Evolutionary conservation across 2,888 invertebrate species (phyloP).

Genomic region (Hypomecis punctinalis): DNA sequence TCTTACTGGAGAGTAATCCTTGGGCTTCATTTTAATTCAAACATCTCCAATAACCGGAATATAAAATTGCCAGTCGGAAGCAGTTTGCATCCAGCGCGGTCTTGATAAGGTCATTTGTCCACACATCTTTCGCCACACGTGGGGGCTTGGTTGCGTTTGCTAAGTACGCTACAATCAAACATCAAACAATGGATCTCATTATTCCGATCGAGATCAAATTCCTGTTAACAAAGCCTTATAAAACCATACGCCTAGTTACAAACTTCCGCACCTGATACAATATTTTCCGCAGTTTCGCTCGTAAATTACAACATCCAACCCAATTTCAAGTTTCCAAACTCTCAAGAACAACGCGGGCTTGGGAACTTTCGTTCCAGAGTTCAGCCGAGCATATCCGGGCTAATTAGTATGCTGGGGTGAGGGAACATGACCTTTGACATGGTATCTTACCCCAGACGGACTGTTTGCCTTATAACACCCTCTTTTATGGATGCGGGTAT

Average conservation of each 20-base stretch:
- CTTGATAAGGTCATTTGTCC: no score
- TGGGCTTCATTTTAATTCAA: no score
- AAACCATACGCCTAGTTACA: slow-evolving; percentile 12
- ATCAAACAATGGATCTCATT: background rate
- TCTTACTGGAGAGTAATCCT: no score
- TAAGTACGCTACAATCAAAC: no score
- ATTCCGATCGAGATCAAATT: background rate
- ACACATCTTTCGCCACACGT: no score
- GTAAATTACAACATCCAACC: slow-evolving; percentile 29
- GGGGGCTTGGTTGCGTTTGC: no score
- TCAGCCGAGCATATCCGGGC: slow-evolving; percentile 28
- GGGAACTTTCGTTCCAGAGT: slow-evolving; percentile 29
- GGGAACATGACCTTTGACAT: slow-evolving; percentile 37
- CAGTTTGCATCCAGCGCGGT: no score
- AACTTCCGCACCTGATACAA: slow-evolving; percentile 21
- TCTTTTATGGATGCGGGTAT: slow-evolving; percentile 7
- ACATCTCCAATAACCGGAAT: no score
- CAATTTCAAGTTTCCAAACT: slow-evolving; percentile 29
- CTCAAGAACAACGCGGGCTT: slow-evolving; percentile 28
- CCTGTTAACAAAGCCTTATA: slow-evolving; percentile 17
- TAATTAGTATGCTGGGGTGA: slow-evolving; percentile 40
- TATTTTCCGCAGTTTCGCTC: slow-evolving; percentile 20
- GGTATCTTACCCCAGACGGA: slow-evolving; percentile 27
- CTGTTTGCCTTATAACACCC: slow-evolving; percentile 12
- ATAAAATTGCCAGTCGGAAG: no score